Conservation (phyloP, 1,140 invertebrate genomes). For the Teleogryllus occipitalis region DNA sequence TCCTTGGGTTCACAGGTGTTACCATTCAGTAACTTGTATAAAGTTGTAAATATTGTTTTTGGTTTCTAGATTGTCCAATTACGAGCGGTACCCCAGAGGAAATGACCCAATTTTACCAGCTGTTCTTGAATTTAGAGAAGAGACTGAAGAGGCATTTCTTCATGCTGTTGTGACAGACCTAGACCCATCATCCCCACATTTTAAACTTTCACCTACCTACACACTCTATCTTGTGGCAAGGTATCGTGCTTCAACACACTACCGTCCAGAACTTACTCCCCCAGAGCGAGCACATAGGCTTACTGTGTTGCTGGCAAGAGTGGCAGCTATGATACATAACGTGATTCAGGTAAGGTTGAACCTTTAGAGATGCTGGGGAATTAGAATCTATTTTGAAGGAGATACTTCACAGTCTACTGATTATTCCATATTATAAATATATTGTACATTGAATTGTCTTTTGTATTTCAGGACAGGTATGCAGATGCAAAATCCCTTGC, state of each 20-base stretch:
- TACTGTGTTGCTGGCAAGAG: conserved; percentile 79
- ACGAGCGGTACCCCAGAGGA: conserved; percentile 50
- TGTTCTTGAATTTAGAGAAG: conserved; percentile 88
- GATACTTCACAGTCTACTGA: too few relatives aligned
- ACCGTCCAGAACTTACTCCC: conserved; percentile 82
- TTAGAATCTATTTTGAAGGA: too few relatives aligned
- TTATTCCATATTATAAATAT: neutral
- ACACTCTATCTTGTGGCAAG: conserved; percentile 87
- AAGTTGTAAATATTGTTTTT: neutral
- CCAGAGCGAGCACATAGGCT: conserved; percentile 84
- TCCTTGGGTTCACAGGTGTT: too few relatives aligned
- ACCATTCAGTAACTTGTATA: too few relatives aligned
- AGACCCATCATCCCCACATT: conserved; percentile 73
- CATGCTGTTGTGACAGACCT: conserved; percentile 77
- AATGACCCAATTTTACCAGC: conserved; percentile 88
- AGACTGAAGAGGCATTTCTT: conserved; percentile 85
- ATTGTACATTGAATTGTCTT: neutral
- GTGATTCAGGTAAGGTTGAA: conserved; percentile 57
- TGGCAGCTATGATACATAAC: conserved; percentile 76
- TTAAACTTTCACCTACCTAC: conserved; percentile 88
- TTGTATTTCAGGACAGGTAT: conserved; percentile 59
- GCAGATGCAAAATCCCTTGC: conserved; percentile 75
- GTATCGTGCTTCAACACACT: conserved; percentile 87
- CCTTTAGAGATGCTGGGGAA: too few relatives aligned
- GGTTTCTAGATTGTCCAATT: conserved; percentile 41